Conservation (phyloP, 2,797 vertebrate species). For the Crocidura indochinensis region DNA sequence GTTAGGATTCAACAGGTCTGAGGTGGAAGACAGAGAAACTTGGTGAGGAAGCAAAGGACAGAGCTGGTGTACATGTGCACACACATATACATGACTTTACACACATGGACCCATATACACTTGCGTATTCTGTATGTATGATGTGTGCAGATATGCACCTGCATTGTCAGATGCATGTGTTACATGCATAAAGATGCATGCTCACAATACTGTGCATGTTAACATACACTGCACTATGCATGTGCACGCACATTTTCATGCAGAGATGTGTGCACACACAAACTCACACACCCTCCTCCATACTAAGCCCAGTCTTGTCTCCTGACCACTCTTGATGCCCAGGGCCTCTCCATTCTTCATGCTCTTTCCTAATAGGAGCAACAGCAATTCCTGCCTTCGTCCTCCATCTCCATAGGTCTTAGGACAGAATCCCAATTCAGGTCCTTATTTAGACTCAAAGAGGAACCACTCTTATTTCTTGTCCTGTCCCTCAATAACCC, state of each 20-base stretch:
- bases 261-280: not conserved
- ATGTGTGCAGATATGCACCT: not conserved
- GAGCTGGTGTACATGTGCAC: not conserved
- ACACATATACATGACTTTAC: not conserved
- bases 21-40: conserved; percentile 25
- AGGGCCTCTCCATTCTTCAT: not conserved
- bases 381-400: not conserved
- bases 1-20: conserved; percentile 77
- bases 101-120: not conserved
- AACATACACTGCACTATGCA: not conserved
- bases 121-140: not conserved
- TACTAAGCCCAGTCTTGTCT: not conserved
- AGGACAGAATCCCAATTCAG: not conserved
- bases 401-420: not conserved
- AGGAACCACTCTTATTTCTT: not conserved
- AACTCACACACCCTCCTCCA: not conserved
- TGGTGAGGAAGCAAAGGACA: not conserved
- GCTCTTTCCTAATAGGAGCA: not conserved
- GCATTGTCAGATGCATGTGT: too few relatives aligned
- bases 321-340: not conserved
- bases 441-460: not conserved
- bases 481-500: not conserved
- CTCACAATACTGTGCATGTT: too few relatives aligned
- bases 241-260: not conserved
- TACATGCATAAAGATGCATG: too few relatives aligned